These are phyloP conservation scores for Listronotus bonariensis DNA, from an alignment of 1,140 invertebrate genomes.

Conservation along the genomic window DNA sequence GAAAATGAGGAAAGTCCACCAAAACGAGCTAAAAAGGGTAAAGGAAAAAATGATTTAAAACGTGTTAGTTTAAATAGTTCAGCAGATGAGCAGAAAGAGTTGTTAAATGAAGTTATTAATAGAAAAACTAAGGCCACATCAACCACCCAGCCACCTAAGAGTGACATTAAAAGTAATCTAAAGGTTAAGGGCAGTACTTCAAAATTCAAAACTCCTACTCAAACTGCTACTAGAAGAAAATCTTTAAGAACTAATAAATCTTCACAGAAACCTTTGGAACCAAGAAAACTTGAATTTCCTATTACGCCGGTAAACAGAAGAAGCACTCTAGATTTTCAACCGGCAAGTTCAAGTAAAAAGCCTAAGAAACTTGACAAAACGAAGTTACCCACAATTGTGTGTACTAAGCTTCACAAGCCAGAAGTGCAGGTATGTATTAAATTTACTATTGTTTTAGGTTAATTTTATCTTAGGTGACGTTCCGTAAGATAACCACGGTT, in stretches of 20 bases:
- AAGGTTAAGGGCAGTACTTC: neutral
- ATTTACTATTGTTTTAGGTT: too few species aligned
- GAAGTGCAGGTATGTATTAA: conserved; percentile 42
- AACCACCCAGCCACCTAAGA: neutral
- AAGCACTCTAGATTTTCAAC: conserved; percentile 48
- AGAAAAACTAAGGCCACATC: neutral
- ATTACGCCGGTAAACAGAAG: conserved; percentile 31
- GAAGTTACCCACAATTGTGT: conserved; percentile 47
- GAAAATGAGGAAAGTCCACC: neutral
- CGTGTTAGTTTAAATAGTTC: conserved; percentile 22
- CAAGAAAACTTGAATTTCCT: neutral
- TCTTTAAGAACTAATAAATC: conserved; percentile 16
- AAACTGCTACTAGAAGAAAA: conserved; percentile 18
- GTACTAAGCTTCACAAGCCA: conserved; percentile 47
- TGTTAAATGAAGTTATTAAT: conserved; percentile 17
- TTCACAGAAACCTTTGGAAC: neutral
- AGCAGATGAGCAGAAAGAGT: conserved; percentile 25
- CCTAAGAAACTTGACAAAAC: conserved; percentile 32
- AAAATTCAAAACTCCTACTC: neutral
- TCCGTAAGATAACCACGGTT: too few species aligned
- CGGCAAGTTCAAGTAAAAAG: conserved; percentile 27
- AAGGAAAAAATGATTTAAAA: neutral
- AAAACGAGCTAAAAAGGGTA: conserved; percentile 11
- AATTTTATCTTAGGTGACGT: too few species aligned
- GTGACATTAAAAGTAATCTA: neutral